Conservation (phyloP, 1,140 invertebrate species). For the Acromyrmex charruanus region DNA sequence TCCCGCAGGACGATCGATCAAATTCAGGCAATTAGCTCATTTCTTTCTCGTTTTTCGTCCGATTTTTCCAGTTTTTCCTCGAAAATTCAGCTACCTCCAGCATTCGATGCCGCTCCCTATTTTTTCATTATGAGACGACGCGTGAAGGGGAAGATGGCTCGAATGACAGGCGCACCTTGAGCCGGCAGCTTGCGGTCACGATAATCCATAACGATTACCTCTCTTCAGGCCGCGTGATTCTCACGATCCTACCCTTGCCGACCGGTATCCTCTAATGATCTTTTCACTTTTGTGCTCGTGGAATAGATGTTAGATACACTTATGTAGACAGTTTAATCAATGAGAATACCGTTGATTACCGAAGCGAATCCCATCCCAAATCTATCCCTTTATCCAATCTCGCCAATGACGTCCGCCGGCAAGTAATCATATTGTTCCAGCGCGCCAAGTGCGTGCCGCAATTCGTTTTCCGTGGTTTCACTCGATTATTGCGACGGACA, state of each 20-base stretch:
- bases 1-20: conserved; percentile 30
- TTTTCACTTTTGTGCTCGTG: conserved; percentile 21
- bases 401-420: conserved; percentile 49
- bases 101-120: conserved; percentile 7
- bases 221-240: conserved; percentile 19
- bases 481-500: conserved; percentile 71
- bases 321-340: background rate
- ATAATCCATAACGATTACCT: conserved; percentile 48
- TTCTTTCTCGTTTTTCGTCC: conserved; percentile 35
- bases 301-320: background rate
- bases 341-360: conserved; percentile 2
- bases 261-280: conserved; percentile 6
- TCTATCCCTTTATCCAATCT: conserved; percentile 53
- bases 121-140: background rate
- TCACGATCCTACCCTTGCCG: background rate
- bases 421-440: conserved; percentile 69
- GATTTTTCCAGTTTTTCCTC: background rate
- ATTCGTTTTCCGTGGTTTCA: conserved; percentile 51
- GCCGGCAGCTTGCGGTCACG: conserved; percentile 37
- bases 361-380: background rate
- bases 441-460: conserved; percentile 19
- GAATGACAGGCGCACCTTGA: conserved; percentile 38
- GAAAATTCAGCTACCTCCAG: background rate
- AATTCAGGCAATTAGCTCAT: conserved; percentile 52
- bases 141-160: conserved; percentile 38